These are phyloP conservation scores for Tetanocera ferruginea DNA, from an alignment of 2,888 invertebrate genomes.

Conservation along the genomic window DNA sequence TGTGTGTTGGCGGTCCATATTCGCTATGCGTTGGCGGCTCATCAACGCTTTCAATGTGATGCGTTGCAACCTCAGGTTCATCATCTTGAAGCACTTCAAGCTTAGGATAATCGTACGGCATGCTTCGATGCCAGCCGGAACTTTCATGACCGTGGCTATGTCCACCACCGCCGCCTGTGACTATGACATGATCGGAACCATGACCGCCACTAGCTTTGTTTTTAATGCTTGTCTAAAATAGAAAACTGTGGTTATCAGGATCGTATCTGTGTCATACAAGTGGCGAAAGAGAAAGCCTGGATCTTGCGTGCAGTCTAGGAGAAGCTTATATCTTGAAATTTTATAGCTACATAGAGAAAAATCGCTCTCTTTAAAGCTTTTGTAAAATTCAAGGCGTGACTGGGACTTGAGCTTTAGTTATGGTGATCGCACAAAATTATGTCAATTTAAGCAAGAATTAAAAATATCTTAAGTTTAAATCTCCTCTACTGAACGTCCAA, in stretches of 20 bases:
- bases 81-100: constrained; percentile 18
- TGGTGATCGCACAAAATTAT: too few species aligned
- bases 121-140: constrained; percentile 70
- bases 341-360: too few species aligned
- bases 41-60: neutral
- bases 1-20: neutral
- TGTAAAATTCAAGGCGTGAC: too few species aligned
- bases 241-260: constrained; percentile 1
- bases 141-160: constrained; percentile 60
- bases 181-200: constrained; percentile 72
- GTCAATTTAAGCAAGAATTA: too few species aligned
- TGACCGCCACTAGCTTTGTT: constrained; percentile 72
- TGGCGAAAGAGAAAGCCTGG: neutral
- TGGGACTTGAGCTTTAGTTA: too few species aligned
- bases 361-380: too few species aligned
- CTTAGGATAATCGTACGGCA: constrained; percentile 51
- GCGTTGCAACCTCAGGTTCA: neutral
- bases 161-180: constrained; percentile 59
- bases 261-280: neutral
- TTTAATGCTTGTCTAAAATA: constrained; percentile 74
- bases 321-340: too few species aligned
- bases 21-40: neutral
- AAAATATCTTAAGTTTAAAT: too few species aligned
- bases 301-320: too few species aligned
- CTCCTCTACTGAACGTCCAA: neutral